Conservation (phyloP, 2,797 vertebrate species). For the Eidolon dupreanum region DNA sequence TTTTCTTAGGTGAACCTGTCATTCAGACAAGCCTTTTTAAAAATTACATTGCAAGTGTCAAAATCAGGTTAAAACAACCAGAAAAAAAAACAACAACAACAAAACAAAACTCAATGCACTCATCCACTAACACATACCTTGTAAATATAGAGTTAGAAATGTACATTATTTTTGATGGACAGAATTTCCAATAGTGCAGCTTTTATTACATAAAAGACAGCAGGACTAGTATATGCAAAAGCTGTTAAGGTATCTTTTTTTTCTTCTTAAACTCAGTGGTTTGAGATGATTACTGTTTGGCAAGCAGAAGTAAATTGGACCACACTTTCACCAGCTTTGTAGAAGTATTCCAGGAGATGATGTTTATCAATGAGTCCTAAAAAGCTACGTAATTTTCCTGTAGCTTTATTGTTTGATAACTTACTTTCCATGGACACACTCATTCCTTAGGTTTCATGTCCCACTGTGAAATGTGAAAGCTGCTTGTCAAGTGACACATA, state of each 20-base stretch:
- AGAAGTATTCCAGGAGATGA: slow-evolving; percentile 20
- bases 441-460: background rate
- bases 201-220: slow-evolving; percentile 56
- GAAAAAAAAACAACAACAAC: background rate
- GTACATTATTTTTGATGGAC: slow-evolving; percentile 42
- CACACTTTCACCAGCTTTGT: slow-evolving; percentile 39
- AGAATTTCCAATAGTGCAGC: background rate
- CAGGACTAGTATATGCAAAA: slow-evolving; percentile 37
- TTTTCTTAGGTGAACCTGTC: slow-evolving; percentile 57
- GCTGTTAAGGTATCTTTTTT: background rate
- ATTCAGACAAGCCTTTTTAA: slow-evolving; percentile 33
- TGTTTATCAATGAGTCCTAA: slow-evolving; percentile 28
- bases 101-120: slow-evolving; percentile 2
- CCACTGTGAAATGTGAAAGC: background rate
- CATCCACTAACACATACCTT: slow-evolving; percentile 6
- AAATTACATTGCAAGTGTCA: slow-evolving; percentile 19
- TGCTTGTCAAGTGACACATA: background rate
- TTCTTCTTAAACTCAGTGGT: slow-evolving; percentile 27
- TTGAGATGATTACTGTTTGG: slow-evolving; percentile 52
- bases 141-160: slow-evolving; percentile 19
- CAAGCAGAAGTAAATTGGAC: slow-evolving; percentile 38
- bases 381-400: background rate
- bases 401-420: slow-evolving; percentile 29
- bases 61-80: slow-evolving; percentile 63
- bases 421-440: background rate